Base-by-base conservation (phyloP, 2,888 invertebrate species). In the Merodon equestris region DNA sequence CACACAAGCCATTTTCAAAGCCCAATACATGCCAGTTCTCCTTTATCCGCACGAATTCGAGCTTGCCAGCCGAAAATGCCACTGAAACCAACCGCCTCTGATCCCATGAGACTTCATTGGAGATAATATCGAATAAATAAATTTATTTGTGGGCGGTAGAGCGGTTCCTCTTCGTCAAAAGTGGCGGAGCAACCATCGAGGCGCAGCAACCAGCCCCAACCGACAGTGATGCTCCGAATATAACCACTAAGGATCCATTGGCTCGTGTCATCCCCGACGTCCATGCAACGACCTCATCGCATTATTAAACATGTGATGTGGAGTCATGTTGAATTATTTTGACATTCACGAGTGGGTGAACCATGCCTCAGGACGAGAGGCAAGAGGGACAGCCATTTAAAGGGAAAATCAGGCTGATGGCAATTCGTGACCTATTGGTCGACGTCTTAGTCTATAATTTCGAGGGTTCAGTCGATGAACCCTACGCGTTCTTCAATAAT, bases 271-370 rank as follows among this genome's bases (percentile, higher is more conserved):
- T 56, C 50, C 19, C 34, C 7, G 27, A 27, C 7, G 27, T 7
- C 7, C 27, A 7, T 2, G 7, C 7, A 27, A 7, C 27, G 7
- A 27, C 27, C 27, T 7, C 27, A 7, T 38, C 71, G 64, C 57
- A 64, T 64, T 56, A 58, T 72, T 64, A 64, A 72, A 64, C 64
- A 13, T 53, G 53, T 58, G 72, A 64, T 7, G 27, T 27, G 72
- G 40, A 64, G 72, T 66, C 57, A 64, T 58, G 72, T 72, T 66
- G 58, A 64, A 64, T 72, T 72, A 72, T 72, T 72, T 72, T 72
- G 72, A 64, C 72, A 58, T 64, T 64, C 64, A 64, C 64, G 64
- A 45, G 56, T 38, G 47, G 72, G 57, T 53, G 14, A 53, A 53
- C 72, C 57, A 38, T 51, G 57, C 40, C 42, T 19, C 14, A 13